Evolutionary conservation across 1,140 invertebrate genomes (phyloP), one percentile per base, ranked within the genome.

Genomic region (Platyura marginata): DNA sequence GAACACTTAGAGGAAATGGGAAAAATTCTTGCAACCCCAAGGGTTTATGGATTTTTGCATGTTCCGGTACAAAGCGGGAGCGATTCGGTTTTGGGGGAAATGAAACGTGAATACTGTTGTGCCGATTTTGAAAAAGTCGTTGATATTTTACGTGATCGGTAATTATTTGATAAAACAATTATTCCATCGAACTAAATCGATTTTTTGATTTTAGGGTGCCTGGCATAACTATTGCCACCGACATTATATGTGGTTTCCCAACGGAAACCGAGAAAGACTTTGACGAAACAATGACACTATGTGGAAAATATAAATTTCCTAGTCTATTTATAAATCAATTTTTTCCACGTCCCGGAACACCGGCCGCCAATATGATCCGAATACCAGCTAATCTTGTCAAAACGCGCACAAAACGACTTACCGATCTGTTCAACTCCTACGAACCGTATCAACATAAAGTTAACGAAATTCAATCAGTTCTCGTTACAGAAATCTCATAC

Each of bases 201-300:
- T n/a, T n/a, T n/a, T n/a, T n/a, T n/a, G n/a, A n/a, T n/a, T 38
- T 5, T 53, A 86, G 81, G 50, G 83, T 93, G 3, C 79, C 81
- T 1, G 78, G 77, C 3, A 72, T 97, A 8, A 96, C 89, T 2
- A 90, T 98, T 51, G 93, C 91, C 0, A 98, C 95, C 1, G 95
- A 98, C 61, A 85, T 98, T 25, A 98, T 98, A 53, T 97, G 93
- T 64, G 95, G 94, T 0, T 98, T 97, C 64, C 95, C 95, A 1
- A 95, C 88, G 3, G 95, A 98, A 70, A 96, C 86, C 0, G 78
- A 85, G 18, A 57, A 70, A 47, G 87, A 98, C 65, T 98, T 98
- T 65, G 70, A 86, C 35, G 77, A 91, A 44, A 96, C 92, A 0
- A 67, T 95, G 70, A 59, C 67, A 3, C 64, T 98, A 1, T 91